Evolutionary conservation across 2,113 vertebrate species (phyloP).

Genomic region (Tichodroma muraria): DNA sequence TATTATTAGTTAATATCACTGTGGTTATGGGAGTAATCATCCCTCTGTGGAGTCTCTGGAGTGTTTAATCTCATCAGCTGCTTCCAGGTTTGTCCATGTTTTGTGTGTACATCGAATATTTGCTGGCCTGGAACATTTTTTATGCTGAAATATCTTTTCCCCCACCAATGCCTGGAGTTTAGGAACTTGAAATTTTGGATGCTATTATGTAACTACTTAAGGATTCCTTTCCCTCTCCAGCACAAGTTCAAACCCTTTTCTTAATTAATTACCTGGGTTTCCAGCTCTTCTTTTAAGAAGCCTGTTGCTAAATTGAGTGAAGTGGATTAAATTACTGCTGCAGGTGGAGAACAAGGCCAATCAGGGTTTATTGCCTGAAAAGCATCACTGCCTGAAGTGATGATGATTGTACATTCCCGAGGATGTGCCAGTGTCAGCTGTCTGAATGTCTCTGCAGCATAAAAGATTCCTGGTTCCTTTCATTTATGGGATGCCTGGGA

Average conservation of each 20-base stretch:
- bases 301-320: not conserved
- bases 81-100: not conserved
- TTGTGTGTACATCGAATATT: not conserved
- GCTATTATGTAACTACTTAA: not conserved
- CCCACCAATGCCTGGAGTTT: not conserved
- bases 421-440: not conserved
- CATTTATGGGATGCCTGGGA: not conserved
- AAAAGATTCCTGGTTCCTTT: not conserved
- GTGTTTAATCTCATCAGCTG: not conserved
- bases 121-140: not conserved
- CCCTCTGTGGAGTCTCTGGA: not conserved
- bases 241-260: not conserved
- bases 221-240: not conserved
- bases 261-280: slow-evolving; percentile 26
- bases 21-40: not conserved
- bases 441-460: not conserved
- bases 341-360: slow-evolving; percentile 25
- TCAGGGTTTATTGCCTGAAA: slow-evolving; percentile 14
- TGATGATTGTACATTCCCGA: not conserved
- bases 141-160: not conserved
- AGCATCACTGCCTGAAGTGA: not conserved
- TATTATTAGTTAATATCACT: not conserved
- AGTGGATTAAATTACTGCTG: slow-evolving; percentile 31
- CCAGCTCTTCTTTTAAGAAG: not conserved
- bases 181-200: not conserved